These are phyloP conservation scores for Heliconius ismenius DNA, from an alignment of 2,888 invertebrate species.

Conservation along the genomic window DNA sequence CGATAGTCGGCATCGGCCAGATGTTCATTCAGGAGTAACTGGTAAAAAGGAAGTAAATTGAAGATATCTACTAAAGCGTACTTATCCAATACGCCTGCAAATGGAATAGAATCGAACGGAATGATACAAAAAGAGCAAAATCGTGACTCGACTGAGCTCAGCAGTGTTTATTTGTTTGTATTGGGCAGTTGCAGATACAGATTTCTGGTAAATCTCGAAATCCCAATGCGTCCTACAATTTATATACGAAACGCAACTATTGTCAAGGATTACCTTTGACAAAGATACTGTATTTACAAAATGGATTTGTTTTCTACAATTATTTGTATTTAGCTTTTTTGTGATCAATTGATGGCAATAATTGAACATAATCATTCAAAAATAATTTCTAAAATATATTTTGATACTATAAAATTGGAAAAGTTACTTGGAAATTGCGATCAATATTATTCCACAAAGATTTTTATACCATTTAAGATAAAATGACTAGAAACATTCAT, in stretches of 20 bases:
- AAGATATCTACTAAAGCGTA: constrained; percentile 36
- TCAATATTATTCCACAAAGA: not conserved
- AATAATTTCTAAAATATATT: not conserved
- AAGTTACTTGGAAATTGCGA: not conserved
- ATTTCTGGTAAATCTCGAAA: constrained; percentile 39
- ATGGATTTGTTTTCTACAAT: not conserved
- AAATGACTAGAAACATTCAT: not conserved
- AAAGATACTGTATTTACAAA: not conserved
- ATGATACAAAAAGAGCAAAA: constrained; percentile 55
- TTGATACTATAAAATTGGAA: not conserved
- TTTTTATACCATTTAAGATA: not conserved
- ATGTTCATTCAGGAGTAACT: constrained; percentile 29
- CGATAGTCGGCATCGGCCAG: constrained; percentile 20
- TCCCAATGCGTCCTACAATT: constrained; percentile 34
- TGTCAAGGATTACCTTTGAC: not conserved
- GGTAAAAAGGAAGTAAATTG: constrained; percentile 30
- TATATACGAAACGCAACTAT: constrained; percentile 18
- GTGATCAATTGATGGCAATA: not conserved
- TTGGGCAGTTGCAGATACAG: constrained; percentile 36
- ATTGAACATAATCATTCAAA: not conserved
- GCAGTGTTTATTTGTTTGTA: constrained; percentile 40
- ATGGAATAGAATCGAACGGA: constrained; percentile 52
- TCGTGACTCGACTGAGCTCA: constrained; percentile 36
- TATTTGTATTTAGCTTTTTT: not conserved
- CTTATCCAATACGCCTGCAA: constrained; percentile 49